These are phyloP conservation scores for Illadopsis cleaveri DNA, from an alignment of 2,113 vertebrate species.

Conservation along the genomic window DNA sequence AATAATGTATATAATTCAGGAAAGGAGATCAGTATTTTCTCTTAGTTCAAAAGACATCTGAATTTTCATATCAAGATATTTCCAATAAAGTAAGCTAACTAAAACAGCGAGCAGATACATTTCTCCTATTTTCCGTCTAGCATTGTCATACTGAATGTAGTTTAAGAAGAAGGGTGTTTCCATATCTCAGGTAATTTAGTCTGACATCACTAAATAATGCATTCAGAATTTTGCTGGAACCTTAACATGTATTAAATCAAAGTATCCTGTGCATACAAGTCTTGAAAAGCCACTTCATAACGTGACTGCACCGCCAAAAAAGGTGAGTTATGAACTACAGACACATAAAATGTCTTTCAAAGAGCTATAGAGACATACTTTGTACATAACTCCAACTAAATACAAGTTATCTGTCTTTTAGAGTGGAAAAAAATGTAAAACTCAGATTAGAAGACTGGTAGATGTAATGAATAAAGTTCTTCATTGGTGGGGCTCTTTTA, in stretches of 20 bases:
- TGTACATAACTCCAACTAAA: neutral
- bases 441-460: neutral
- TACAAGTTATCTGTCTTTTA: neutral
- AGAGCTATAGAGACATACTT: neutral
- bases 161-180: constrained; percentile 77
- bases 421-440: neutral
- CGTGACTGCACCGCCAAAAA: neutral
- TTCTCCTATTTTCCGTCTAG: constrained; percentile 46
- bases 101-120: constrained; percentile 50
- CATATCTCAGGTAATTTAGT: constrained; percentile 76
- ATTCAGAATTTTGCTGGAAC: constrained; percentile 79
- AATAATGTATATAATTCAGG: neutral
- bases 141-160: constrained; percentile 51
- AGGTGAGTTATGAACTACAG: neutral
- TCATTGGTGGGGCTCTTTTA: neutral
- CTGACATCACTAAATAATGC: constrained; percentile 81
- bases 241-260: constrained; percentile 81
- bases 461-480: neutral
- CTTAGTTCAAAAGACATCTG: constrained; percentile 26
- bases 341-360: neutral
- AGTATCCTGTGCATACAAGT: neutral
- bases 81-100: constrained; percentile 73
- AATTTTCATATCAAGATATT: neutral
- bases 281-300: constrained; percentile 33
- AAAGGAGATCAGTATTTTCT: neutral